Percentiles rank a stretch among this genome's conserved stretches.
Conservation (phyloP, 2,113 vertebrate species). For the Athene cunicularia region DNA sequence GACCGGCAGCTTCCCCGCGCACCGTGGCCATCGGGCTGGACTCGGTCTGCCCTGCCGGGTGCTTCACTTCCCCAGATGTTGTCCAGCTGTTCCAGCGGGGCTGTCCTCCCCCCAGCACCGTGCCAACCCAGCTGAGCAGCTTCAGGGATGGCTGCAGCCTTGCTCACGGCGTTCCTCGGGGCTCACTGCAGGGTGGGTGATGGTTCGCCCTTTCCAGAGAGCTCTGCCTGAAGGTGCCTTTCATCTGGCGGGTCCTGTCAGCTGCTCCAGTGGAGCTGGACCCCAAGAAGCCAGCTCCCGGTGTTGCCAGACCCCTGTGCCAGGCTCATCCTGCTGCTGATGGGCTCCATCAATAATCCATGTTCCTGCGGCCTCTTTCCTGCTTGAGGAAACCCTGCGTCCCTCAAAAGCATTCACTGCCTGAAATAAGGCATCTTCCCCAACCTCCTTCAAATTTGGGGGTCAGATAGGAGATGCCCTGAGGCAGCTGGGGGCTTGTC, state of each 20-base stretch:
- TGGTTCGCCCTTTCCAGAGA: background rate
- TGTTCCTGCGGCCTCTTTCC: background rate
- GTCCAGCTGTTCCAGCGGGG: background rate
- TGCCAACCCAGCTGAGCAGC: background rate
- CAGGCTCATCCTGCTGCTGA: rapidly evolving
- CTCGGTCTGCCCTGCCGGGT: background rate
- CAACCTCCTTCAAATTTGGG: background rate
- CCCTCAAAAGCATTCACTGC: background rate
- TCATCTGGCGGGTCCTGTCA: background rate
- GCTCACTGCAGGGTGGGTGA: background rate
- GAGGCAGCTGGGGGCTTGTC: background rate
- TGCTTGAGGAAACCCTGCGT: background rate
- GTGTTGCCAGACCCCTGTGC: rapidly evolving
- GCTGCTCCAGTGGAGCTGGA: background rate
- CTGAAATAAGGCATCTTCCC: background rate
- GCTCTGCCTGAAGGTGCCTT: background rate
- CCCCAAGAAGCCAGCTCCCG: rapidly evolving
- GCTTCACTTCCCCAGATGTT: background rate
- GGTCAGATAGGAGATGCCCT: background rate
- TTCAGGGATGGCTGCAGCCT: background rate
- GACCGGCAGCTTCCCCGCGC: background rate
- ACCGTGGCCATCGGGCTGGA: background rate
- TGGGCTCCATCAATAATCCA: background rate
- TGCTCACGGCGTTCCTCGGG: rapidly evolving
- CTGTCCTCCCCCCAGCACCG: background rate